Percentiles rank a stretch among this genome's conserved stretches.
Evolutionary conservation across 2,888 invertebrate species (phyloP).

Genomic region (Noctua janthina): DNA sequence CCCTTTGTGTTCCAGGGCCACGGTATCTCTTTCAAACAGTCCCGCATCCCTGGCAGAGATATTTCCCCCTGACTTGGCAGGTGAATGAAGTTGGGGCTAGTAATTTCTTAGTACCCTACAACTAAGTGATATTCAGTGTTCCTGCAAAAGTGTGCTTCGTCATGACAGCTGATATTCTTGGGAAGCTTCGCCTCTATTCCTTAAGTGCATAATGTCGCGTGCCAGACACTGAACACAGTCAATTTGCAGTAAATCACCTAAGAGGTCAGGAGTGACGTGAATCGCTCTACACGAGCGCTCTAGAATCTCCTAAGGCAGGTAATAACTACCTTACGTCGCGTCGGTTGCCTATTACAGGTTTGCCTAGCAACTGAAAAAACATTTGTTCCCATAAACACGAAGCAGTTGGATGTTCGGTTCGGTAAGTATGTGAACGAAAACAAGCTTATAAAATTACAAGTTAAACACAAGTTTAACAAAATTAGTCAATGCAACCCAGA

Average conservation of each 20-base stretch:
- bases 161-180: constrained; percentile 55
- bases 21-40: no score
- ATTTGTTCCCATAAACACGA: background rate
- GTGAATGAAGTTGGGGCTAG: constrained; percentile 13
- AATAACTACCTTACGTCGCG: constrained; percentile 24
- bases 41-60: no score
- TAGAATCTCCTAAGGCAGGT: constrained; percentile 49
- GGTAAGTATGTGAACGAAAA: background rate
- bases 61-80: background rate
- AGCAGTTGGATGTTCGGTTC: background rate
- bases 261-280: constrained; percentile 67
- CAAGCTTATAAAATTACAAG: background rate
- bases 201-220: constrained; percentile 63
- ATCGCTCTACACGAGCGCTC: constrained; percentile 59
- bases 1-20: no score
- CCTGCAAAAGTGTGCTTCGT: constrained; percentile 17
- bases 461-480: no score
- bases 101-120: constrained; percentile 12
- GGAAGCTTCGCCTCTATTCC: constrained; percentile 38
- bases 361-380: constrained; percentile 25
- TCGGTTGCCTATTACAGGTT: constrained; percentile 7
- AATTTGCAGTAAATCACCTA: constrained; percentile 81
- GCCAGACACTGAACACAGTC: constrained; percentile 67
- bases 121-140: constrained; percentile 7
- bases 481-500: background rate